Evolutionary conservation across 2,797 vertebrate genomes (phyloP).

Genomic region (Alauda arvensis): DNA sequence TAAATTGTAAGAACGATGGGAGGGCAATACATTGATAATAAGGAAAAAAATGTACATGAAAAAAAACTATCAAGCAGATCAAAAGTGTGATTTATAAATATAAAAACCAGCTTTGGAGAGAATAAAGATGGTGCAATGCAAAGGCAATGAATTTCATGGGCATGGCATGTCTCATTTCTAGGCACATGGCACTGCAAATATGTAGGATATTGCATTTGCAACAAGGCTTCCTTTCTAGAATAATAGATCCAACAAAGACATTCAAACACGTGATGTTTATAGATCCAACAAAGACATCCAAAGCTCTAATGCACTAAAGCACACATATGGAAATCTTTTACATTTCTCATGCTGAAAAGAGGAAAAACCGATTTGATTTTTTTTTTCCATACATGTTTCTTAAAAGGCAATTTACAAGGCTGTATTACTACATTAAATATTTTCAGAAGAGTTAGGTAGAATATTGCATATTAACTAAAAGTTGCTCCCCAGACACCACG

Average conservation of each 20-base stretch:
- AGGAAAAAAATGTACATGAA: rapidly evolving
- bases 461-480: background rate
- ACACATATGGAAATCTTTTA: background rate
- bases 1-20: background rate
- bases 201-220: background rate
- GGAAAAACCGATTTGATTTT: background rate
- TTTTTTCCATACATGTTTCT: background rate
- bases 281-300: background rate
- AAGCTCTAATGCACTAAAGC: background rate
- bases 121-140: background rate
- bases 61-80: background rate
- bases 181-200: background rate
- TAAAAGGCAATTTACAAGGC: background rate
- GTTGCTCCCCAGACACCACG: background rate
- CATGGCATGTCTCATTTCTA: background rate
- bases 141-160: background rate
- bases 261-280: background rate
- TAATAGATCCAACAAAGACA: background rate
- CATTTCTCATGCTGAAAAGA: background rate
- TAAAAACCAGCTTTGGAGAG: background rate
- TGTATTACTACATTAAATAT: background rate
- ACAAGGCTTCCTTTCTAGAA: background rate
- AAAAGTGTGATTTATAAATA: background rate
- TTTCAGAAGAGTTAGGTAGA: background rate
- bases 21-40: background rate